Base-by-base conservation (phyloP, 2,113 vertebrate species). In the Oplegnathus fasciatus region DNA sequence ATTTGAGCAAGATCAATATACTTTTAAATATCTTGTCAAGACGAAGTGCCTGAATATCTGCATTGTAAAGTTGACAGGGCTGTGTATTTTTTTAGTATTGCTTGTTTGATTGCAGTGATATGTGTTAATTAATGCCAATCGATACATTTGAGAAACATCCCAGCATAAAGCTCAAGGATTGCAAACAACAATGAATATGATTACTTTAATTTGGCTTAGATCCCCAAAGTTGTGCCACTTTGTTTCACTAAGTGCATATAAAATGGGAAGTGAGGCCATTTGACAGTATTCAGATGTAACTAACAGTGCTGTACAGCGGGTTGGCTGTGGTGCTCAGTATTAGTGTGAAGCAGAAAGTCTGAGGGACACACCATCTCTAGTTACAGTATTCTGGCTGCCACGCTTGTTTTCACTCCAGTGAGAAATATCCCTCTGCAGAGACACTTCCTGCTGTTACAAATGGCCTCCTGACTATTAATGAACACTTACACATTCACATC, bases 1-100 rank as follows among this genome's bases (percentile, higher is more conserved):
- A 70, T 87, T 74, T 73, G 20, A 69, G 57, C 58, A 13, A 52
- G 2, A 54, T 71, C 22, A 9, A 46, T 74, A 14, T 61, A 64
- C 15, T 62, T 61, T 78, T 18, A 57, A 50, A 52, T 61, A 30
- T 32, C 24, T 65, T 54, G 50, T 68, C 20, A 30, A 37, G 30
- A 78, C 50, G 44, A 81, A 75, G 88, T 87, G 79, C 77, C 80
- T 77, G n/a, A 44, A 52, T 50, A 37, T 62, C 40, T 64, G 50
- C 54, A 42, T 73, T 58, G 48, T 80, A 34, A 50, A 75, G 42
- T 20, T 68, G n/a, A 71, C 37, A 20, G 32, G n/a, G 57, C 6
- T 40, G 20, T 20, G 9, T 81, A 22, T 71, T 52, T 83, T 72
- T 67, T 37, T 37, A 37, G 3, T 62, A 46, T 40, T 60, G 18